Conservation (phyloP, 53 echinoderm and acorn worm genomes). For the Stichopus horrens region DNA sequence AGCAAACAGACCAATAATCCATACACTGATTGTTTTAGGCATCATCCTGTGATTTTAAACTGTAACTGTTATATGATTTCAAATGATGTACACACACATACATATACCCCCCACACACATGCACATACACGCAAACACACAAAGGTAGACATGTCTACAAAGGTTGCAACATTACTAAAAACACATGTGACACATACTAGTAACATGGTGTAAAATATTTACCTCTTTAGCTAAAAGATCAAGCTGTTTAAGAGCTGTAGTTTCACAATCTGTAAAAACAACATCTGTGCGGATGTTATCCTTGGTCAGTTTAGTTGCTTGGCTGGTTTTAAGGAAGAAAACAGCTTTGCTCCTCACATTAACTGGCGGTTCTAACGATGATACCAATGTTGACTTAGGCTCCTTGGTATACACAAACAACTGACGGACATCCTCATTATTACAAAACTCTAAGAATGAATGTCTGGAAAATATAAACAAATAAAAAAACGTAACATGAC, state of each 20-base stretch:
- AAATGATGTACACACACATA: too few relatives aligned
- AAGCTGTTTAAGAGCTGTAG: conserved; percentile 69
- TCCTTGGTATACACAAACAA: conserved; percentile 84
- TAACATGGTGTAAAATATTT: not conserved
- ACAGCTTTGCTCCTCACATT: conserved; percentile 76
- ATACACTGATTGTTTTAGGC: too few relatives aligned
- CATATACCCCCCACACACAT: not conserved
- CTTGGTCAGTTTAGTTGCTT: conserved; percentile 91
- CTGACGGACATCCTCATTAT: conserved; percentile 94
- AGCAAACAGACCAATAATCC: too few relatives aligned
- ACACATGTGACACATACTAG: too few relatives aligned
- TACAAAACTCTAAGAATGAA: conserved; percentile 96
- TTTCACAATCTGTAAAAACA: conserved; percentile 83
- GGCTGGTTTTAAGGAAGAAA: conserved; percentile 94
- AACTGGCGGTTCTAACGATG: conserved; percentile 74
- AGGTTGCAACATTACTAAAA: not conserved
- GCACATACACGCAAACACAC: not conserved
- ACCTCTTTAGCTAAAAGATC: conserved; percentile 90
- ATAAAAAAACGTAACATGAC: not conserved
- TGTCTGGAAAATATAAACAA: conserved; percentile 56
- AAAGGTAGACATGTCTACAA: not conserved
- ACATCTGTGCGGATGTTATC: conserved; percentile 95
- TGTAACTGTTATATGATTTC: too few relatives aligned
- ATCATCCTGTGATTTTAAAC: too few relatives aligned
- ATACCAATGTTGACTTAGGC: conserved; percentile 82